Conservation (phyloP, 2,113 vertebrate species). For the Azemiops feae region DNA sequence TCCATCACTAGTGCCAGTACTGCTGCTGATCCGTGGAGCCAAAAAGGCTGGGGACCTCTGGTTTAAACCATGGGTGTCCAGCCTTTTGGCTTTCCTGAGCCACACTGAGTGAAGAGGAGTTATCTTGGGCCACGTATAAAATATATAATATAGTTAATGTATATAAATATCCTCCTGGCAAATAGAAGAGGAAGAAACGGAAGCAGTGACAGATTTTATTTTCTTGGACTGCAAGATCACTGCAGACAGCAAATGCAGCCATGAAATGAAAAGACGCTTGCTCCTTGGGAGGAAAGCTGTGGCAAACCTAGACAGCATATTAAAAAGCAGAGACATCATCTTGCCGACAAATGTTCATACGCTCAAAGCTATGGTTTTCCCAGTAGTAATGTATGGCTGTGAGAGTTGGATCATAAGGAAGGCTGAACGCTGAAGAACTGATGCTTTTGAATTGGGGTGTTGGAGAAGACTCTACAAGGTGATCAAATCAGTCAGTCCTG, state of each 20-base stretch:
- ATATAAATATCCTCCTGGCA: neutral
- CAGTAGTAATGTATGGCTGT: neutral
- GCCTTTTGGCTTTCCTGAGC: neutral
- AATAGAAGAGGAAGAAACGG: neutral
- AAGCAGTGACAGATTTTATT: neutral
- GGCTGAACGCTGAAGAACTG: neutral
- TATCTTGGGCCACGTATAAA: neutral
- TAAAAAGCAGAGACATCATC: neutral
- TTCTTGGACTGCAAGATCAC: neutral
- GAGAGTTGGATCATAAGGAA: neutral
- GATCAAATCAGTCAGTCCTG: neutral
- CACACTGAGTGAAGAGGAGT: neutral
- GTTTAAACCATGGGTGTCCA: neutral
- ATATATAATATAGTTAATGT: neutral
- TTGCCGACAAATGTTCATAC: neutral
- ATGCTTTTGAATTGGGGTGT: neutral
- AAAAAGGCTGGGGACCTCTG: neutral
- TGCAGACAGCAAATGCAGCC: too few species aligned
- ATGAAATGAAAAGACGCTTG: neutral
- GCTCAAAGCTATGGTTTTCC: neutral
- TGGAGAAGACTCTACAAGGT: neutral
- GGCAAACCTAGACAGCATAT: neutral
- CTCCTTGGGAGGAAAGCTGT: neutral
- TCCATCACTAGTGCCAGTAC: neutral
- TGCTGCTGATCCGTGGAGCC: neutral